These are phyloP conservation scores for Leptogaster cylindrica DNA, from an alignment of 2,888 invertebrate genomes.

Conservation along the genomic window DNA sequence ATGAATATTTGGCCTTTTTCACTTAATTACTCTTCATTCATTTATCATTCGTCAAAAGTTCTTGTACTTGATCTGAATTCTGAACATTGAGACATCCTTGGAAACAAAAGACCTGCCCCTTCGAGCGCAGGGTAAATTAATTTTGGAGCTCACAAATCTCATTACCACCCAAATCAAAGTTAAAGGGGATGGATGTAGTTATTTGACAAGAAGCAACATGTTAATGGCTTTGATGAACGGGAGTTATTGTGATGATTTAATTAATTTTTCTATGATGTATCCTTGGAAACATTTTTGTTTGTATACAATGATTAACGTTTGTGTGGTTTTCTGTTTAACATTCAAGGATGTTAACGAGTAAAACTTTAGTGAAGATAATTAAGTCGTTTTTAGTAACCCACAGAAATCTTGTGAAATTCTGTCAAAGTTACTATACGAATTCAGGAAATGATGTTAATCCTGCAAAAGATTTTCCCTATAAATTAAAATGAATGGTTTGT, in stretches of 20 bases:
- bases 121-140: background rate
- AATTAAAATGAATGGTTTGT: no score
- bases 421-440: no score
- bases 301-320: no score
- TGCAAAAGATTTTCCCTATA: no score
- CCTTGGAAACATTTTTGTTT: no score
- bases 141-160: conserved; percentile 26
- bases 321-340: no score
- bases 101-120: background rate
- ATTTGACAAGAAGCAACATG: background rate
- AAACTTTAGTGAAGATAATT: no score
- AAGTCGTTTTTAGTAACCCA: no score
- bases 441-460: no score
- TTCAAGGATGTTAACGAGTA: no score
- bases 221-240: conserved; percentile 9
- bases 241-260: conserved; percentile 31
- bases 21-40: background rate
- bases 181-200: background rate
- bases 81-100: background rate
- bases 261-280: background rate
- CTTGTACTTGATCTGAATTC: background rate
- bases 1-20: conserved; percentile 18
- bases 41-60: conserved; percentile 12
- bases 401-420: no score
- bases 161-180: conserved; percentile 15